Evolutionary conservation across 2,888 invertebrate genomes (phyloP), one percentile per base, ranked within the genome.

Genomic region (Sarcophaga rosellei): DNA sequence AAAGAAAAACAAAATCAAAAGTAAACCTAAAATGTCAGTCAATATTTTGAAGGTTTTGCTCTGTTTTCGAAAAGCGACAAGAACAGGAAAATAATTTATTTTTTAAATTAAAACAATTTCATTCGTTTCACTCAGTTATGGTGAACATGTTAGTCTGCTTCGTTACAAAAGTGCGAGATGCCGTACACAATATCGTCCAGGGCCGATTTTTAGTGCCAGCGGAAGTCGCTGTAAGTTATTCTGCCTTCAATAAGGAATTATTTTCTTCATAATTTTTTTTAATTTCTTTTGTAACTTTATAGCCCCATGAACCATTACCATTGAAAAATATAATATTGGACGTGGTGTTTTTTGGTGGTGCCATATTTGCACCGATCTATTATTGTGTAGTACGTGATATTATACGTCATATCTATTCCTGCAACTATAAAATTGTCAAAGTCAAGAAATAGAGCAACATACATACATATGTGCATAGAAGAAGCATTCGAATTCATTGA

Each of bases 361-460:
- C 89, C 25, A 89, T 91, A 8, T 89, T 90, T 20, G 81, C 90
- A 4, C 92, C 91, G 11, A 83, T 91, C 1, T 91, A 91, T 69
- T 89, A 90, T 57, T 90, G 90, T 63, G 81, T 91, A 53, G 59
- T 91, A 57, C 88, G 86, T 65, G 91, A 90, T 85, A 68, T 89
- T 11, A 11, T 91, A 5, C 87, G 75, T 10, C 81, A 88, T 76
- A 61, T 92, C 59, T 82, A 84, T 1, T 81, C 88, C 70, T 84
- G 68, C 45, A 80, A 85, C 47, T 85, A 83, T 25, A 89, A 89
- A 88, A 78, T 88, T 8, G 77, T 81, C 35, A 79, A 82, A 78
- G 47, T 82, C 47, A 78, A 79, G n/a, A 80, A 66, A 44, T 44
- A 74, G 53, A 65, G 25, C 15, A 63, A 75, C 47, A 4, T 25